These are phyloP conservation scores for Drosophila sucinea DNA, from an alignment of 1,140 invertebrate genomes.

Conservation along the genomic window DNA sequence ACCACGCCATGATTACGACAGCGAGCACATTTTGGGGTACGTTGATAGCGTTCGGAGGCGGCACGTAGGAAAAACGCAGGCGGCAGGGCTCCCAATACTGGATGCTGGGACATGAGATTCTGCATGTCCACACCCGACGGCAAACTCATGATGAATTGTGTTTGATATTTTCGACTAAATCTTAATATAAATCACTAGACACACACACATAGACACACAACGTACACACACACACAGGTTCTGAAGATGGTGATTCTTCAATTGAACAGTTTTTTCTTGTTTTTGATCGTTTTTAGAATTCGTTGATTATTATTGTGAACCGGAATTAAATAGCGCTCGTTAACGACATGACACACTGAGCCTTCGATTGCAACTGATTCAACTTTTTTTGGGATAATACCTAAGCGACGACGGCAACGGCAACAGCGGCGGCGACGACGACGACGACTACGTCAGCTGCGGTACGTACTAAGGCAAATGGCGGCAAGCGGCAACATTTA, in stretches of 20 bases:
- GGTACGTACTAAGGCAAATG: conserved; percentile 60
- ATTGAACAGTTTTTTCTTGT: conserved; percentile 2
- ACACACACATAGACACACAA: conserved; percentile 20
- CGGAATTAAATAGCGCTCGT: conserved; percentile 33
- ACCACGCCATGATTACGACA: conserved; percentile 99
- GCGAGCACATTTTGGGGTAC: conserved; percentile 99
- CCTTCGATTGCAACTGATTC: conserved; percentile 82
- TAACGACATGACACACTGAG: conserved; percentile 76
- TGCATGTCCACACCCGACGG: conserved; percentile 92
- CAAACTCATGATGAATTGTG: conserved; percentile 86
- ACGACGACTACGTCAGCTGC: conserved; percentile 29
- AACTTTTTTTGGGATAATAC: conserved; percentile 68
- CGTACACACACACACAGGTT: conserved; percentile 6
- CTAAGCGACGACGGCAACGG: conserved; percentile 24
- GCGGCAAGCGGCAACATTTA: conserved; percentile 81
- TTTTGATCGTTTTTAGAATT: conserved; percentile 2
- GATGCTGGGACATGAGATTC: conserved; percentile 91
- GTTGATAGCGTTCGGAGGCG: conserved; percentile 94
- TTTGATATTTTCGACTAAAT: not conserved
- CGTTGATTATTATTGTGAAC: conserved; percentile 21
- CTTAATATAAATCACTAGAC: conserved; percentile 16
- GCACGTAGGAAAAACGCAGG: conserved; percentile 93
- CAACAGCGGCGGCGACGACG: conserved; percentile 26
- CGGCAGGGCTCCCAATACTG: conserved; percentile 90
- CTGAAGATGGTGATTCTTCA: conserved; percentile 1